Evolutionary conservation across 37 sponge, comb jelly and placozoan genomes (phyloP), one percentile per base, ranked within the genome.

Genomic region (Ianthella basta): DNA sequence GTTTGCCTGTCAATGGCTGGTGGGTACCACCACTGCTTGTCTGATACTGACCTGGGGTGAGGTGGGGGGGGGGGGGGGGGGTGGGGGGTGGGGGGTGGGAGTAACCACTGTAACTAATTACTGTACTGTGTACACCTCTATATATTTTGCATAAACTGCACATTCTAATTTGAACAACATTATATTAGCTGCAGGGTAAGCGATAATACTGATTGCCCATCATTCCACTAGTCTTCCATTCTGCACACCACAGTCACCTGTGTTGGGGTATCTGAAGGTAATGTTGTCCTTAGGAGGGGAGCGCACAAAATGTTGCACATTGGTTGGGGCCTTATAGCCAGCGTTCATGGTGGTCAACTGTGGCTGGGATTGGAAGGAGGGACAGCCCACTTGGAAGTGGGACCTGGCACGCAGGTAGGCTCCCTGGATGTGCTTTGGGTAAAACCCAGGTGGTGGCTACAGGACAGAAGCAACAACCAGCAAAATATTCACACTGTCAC

Each of bases 341-440:
- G 78, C 37, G 21, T 39, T 40, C 78, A 75, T 75, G 24, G 37
- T 24, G 16, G 53, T 44, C 44, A 10, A 53, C 78, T 41, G 44
- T 20, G 21, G 44, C 23, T 30, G 54, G 25, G 24, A 15, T 19
- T 75, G 44, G 54, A 40, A n/a, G 21, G 78, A 75, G 20, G 44
- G 54, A 12, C 78, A 75, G 4, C 78, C 78, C 18, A 75, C 40
- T 41, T 75, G 78, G 16, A 75, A 75, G 25, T 75, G 78, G 39
- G 78, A 75, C 78, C 13, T 25, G 6, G 53, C 78, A 8, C 78
- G 20, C 16, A 36, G 38, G 54, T 75, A 15, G 25, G 78, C 78
- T 25, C 78, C 78, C 54, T 75, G 78, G 78, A 75, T 23, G 78
- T 75, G 78, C 78, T 41, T 75, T 24, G 78, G 78, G 78, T 41